These are phyloP conservation scores for Erethizon dorsatum DNA, from an alignment of 2,797 vertebrate genomes.

Conservation along the genomic window DNA sequence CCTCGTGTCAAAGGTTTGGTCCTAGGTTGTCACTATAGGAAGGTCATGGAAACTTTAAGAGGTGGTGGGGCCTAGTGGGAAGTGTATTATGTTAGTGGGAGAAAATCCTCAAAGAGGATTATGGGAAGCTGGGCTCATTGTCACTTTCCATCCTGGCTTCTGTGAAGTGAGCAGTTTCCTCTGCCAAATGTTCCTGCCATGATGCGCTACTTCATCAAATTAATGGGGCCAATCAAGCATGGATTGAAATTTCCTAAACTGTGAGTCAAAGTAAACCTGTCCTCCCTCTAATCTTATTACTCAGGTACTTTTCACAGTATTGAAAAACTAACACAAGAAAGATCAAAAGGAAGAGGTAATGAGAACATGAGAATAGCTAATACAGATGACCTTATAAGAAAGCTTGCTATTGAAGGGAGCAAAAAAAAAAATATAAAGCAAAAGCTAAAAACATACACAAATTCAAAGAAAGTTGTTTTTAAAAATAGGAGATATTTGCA, in stretches of 20 bases:
- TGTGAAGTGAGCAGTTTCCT: not conserved
- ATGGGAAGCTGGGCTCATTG: not conserved
- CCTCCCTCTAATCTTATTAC: not conserved
- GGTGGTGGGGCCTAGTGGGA: not conserved
- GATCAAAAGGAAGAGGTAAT: not conserved
- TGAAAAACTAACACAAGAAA: not conserved
- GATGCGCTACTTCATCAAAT: not conserved
- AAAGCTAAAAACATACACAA: not conserved
- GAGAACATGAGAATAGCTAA: not conserved
- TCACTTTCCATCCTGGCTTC: not conserved
- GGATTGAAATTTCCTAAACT: not conserved
- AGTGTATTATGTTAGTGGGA: not conserved
- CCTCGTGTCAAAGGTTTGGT: not conserved
- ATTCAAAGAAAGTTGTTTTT: not conserved
- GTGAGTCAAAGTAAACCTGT: not conserved
- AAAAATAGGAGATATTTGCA: not conserved
- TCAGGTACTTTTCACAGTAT: not conserved
- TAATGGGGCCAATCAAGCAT: not conserved
- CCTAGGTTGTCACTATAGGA: not conserved
- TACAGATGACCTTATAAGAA: not conserved
- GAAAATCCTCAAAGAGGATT: not conserved
- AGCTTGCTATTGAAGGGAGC: not conserved
- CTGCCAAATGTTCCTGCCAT: not conserved
- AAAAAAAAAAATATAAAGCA: not conserved
- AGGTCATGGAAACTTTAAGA: not conserved